Evolutionary conservation across 2,797 vertebrate species (phyloP).

Genomic region (Coendou prehensilis): DNA sequence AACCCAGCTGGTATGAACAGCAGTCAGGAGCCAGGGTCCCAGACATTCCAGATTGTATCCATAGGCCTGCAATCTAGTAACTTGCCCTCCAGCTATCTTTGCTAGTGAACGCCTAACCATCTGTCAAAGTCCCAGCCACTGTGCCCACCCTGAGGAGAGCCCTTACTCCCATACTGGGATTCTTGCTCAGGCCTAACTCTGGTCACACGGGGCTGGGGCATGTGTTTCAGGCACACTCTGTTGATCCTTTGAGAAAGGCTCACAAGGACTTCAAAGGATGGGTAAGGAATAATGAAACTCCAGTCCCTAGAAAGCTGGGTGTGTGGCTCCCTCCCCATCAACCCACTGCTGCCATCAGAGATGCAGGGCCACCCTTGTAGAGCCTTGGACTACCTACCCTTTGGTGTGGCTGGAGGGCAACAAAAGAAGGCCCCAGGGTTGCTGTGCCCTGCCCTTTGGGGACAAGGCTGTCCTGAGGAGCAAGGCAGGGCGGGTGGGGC

Average conservation of each 20-base stretch:
- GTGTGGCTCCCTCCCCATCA: neutral
- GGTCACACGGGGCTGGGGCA: fast-evolving
- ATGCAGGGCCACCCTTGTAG: neutral
- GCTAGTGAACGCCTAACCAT: neutral
- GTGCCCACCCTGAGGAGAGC: neutral
- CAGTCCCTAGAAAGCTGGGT: neutral
- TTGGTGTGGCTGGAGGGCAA: neutral
- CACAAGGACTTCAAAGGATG: fast-evolving
- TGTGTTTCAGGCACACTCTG: neutral
- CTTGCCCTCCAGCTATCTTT: neutral
- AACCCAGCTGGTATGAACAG: neutral
- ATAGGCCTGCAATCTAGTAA: too few relatives aligned
- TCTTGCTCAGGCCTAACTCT: neutral
- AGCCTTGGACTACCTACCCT: neutral
- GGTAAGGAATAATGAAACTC: too few relatives aligned
- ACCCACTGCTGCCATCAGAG: neutral
- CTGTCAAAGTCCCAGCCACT: neutral
- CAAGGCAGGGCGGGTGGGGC: neutral
- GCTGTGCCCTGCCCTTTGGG: neutral
- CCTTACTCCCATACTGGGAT: neutral
- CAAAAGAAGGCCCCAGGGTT: neutral
- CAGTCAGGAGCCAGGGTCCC: neutral
- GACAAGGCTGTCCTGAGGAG: neutral
- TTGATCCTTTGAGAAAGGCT: neutral
- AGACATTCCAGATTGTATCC: neutral